Evolutionary conservation across 1,140 invertebrate species (phyloP).

Genomic region (Triops cancriformis): DNA sequence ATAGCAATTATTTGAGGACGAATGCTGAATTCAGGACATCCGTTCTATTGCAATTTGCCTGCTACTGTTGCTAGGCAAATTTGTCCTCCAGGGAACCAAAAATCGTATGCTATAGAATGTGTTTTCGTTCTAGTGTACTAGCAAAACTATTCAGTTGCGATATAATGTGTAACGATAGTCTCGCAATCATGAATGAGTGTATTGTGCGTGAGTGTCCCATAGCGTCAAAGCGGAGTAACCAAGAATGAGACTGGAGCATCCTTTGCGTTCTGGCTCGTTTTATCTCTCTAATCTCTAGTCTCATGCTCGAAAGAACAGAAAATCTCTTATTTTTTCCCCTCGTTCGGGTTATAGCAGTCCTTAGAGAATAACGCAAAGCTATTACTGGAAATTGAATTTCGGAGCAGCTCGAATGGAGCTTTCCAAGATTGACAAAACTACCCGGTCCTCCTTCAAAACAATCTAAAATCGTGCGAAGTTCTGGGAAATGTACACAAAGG

Average conservation of each 20-base stretch:
- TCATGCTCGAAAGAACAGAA: neutral
- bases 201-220: neutral
- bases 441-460: constrained; percentile 1
- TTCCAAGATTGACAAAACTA: neutral
- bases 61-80: neutral
- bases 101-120: neutral
- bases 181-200: neutral
- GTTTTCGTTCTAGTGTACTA: neutral
- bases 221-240: neutral
- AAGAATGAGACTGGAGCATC: neutral
- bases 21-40: neutral
- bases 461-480: neutral
- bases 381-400: constrained; percentile 5
- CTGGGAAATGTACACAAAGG: neutral
- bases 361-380: neutral
- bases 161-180: neutral
- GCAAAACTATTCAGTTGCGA: neutral
- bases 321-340: neutral
- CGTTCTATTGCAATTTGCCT: neutral
- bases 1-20: neutral
- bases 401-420: neutral
- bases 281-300: neutral
- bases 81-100: neutral
- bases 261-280: neutral
- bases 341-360: neutral